Base-by-base conservation (phyloP, 2,797 vertebrate genomes). In the Acanthis flammea region DNA sequence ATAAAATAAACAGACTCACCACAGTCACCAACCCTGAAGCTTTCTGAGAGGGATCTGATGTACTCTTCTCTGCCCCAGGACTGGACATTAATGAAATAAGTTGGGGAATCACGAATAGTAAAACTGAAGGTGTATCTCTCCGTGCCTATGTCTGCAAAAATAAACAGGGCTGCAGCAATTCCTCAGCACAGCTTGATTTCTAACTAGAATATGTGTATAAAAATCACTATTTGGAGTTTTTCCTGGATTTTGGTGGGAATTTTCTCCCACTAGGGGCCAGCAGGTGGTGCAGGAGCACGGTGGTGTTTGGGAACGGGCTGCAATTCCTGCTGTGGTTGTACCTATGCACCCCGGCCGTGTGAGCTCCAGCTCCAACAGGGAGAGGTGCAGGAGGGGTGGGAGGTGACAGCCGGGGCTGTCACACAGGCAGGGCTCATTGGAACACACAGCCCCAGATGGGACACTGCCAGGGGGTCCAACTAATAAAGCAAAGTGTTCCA, bases 101-200 rank as follows among this genome's bases (percentile, higher is more conserved):
- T 95, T 4, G 98, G 98, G 12, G 99, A 99, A 96, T 99, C 99
- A 73, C 98, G 99, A 35, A 99, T 86, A 31, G 99, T 99, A 84
- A 99, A 99, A 94, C 92, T 92, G 94, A 99, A 99, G 21, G 99
- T 99, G 83, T 97, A 99, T 94, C 99, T 98, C 86, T 99, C 99
- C 9, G 95, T 95, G 48, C 99, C 99, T 80, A 98, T 91, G 95
- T 99, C 99, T 99, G 95, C 76, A 98, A 85, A 82, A 86, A 71
- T 28, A 94, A 94, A 92, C 22, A 53, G 37, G 27, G 7, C 58
- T 33, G 9, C 82, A 81, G 67, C 30, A 88, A 58, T 86, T 67
- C 10, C 30, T 41, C 23, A 53, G 63, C 63, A 35, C 30, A 27
- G 27, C 61, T 76, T 27, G 75, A 24, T 39, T 55, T 77, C 33